These are phyloP conservation scores for Anagyrus pseudococci DNA, from an alignment of 2,888 invertebrate species.

Conservation along the genomic window DNA sequence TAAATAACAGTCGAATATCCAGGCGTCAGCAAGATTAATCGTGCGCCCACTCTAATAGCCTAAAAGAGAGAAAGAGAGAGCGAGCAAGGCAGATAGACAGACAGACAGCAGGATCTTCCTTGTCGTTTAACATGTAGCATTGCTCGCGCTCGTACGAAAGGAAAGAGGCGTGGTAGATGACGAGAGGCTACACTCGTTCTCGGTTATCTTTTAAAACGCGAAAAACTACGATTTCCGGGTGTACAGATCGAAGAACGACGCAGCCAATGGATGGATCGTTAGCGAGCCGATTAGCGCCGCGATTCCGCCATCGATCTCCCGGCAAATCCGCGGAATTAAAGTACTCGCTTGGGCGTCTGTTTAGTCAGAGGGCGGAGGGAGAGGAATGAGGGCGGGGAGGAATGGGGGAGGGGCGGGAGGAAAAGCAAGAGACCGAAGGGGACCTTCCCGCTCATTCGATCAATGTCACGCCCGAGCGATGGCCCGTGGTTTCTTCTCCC, in stretches of 20 bases:
- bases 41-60: background rate
- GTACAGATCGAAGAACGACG: too few relatives aligned
- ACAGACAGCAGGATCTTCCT: too few relatives aligned
- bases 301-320: constrained; percentile 12
- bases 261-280: too few relatives aligned
- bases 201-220: too few relatives aligned
- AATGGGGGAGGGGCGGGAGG: background rate
- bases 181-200: too few relatives aligned
- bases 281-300: constrained; percentile 27
- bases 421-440: background rate
- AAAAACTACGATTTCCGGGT: too few relatives aligned
- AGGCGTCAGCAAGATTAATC: constrained; percentile 15
- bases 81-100: too few relatives aligned
- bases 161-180: too few relatives aligned
- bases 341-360: background rate
- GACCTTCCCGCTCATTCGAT: constrained; percentile 10
- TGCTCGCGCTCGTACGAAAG: too few relatives aligned
- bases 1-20: constrained; percentile 15
- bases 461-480: constrained; percentile 7
- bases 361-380: background rate
- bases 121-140: too few relatives aligned
- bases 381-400: too few relatives aligned
- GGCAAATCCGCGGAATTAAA: constrained; percentile 29
- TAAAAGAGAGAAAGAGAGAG: constrained; percentile 4
- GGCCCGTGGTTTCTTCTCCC: too few relatives aligned